Base-by-base conservation (phyloP, 1,140 invertebrate species). In the Ooceraea biroi region DNA sequence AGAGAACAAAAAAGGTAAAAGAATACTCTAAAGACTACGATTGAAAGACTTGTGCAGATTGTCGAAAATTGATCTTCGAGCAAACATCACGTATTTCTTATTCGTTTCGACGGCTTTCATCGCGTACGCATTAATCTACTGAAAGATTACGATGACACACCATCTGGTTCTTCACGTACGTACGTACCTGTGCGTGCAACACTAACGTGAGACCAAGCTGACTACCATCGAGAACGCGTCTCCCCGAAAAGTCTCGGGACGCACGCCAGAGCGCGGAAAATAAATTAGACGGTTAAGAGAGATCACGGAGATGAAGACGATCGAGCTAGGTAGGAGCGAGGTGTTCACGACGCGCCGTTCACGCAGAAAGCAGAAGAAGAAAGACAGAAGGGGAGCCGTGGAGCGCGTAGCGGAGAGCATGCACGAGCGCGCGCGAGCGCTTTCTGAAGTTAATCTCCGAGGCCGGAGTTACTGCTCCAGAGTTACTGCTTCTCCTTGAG, bases 401-500 rank as follows among this genome's bases (percentile, higher is more conserved):
- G 46, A 52, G 48, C 52, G 14, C 25, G 41, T 46, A 78, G 69
- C 57, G 48, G 48, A 74, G 52, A 41, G 50, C 78, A 36, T 7
- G 36, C n/a, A n/a, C n/a, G n/a, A n/a, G n/a, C 36, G 36, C 2
- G 36, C 77, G n/a, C 66, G 44, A 58, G 60, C 19, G 73, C 48
- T 66, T 69, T 66, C 66, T 22, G 68, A 82, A 46, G 78, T 69
- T 85, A 84, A 74, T 85, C 78, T 82, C 57, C 87, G 72, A 86
- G 87, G 83, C 73, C 78, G 57, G 69, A 36, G 36, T 36, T 7
- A 7, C 36, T 36, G 36, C 36, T 36, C 46, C 69, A 80, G 76
- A 88, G 86, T 92, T 93, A 93, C 91, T 94, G 92, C 84, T 94
- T 94, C 48, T 94, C 94, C 86, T 94, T 94, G 71, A 94, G 92